Percentiles rank a stretch among this genome's conserved stretches.
phyloP scores from a whole-genome alignment of 2,113 vertebrate species.

The Callorhinus ursinus region DNA sequence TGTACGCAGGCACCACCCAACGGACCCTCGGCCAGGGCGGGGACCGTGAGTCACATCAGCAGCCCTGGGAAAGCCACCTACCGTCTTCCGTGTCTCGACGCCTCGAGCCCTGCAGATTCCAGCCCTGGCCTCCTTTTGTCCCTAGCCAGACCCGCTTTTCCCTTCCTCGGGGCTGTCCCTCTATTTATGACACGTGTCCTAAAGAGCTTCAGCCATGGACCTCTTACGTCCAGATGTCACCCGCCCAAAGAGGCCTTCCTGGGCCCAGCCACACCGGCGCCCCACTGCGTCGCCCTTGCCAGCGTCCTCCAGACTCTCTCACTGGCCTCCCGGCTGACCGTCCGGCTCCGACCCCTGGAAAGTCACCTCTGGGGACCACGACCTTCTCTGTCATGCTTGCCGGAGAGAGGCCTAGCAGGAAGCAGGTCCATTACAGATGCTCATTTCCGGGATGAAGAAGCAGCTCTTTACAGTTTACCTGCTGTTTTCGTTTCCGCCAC shows the following conservation, averaged over 20 bases:
- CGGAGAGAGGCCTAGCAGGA: not conserved
- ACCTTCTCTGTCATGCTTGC: not conserved
- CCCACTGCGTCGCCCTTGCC: rapidly evolving
- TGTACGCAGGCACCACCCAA: rapidly evolving
- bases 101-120: not conserved
- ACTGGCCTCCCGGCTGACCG: not conserved
- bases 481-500: rapidly evolving
- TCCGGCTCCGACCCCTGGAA: rapidly evolving
- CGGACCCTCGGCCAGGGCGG: not conserved
- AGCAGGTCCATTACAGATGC: rapidly evolving
- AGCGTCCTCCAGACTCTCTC: not conserved
- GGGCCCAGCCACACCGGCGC: rapidly evolving
- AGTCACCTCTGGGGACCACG: not conserved
- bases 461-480: too few species aligned
- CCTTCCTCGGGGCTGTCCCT: not conserved
- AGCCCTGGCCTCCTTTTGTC: not conserved
- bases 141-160: too few species aligned
- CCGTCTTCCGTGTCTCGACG: not conserved
- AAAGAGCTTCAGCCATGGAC: rapidly evolving
- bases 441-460: rapidly evolving
- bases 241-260: not conserved
- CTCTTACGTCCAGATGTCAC: not conserved
- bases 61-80: not conserved
- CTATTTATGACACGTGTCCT: not conserved
- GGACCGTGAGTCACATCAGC: not conserved